Percentiles rank a stretch among this genome's conserved stretches.
phyloP scores from a whole-genome alignment of 2,797 vertebrate genomes.

The Lycodopsis pacificus region DNA sequence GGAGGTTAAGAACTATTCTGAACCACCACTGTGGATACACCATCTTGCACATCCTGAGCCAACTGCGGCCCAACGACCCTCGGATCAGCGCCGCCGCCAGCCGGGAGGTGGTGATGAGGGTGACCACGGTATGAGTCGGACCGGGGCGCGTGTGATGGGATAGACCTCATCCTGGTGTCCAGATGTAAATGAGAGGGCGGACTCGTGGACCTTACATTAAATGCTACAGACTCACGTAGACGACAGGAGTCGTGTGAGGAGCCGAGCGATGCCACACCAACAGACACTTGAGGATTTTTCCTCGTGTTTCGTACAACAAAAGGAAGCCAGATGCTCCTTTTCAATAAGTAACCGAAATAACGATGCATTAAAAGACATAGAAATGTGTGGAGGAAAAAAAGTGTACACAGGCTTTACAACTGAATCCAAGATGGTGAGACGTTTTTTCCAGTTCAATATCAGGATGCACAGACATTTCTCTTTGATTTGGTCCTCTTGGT shows the following conservation, averaged over 20 bases:
- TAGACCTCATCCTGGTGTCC: constrained; percentile 7
- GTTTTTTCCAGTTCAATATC: constrained; percentile 76
- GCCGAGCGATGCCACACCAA: constrained; percentile 46
- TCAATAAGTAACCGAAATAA: constrained; percentile 71
- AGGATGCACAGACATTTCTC: constrained; percentile 79
- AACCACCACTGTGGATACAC: constrained; percentile 97
- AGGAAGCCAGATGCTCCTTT: constrained; percentile 73
- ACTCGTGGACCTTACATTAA: constrained; percentile 41
- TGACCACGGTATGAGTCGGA: constrained; percentile 91
- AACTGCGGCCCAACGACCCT: constrained; percentile 90
- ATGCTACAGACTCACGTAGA: constrained; percentile 37
- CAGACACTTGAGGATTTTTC: constrained; percentile 63
- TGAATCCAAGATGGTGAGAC: constrained; percentile 61
- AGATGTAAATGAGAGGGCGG: constrained; percentile 41
- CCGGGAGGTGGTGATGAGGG: constrained; percentile 95
- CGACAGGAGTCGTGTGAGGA: constrained; percentile 34
- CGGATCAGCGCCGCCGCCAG: constrained; percentile 87
- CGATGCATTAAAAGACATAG: constrained; percentile 63
- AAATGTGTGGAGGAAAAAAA: constrained; percentile 26
- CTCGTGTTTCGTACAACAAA: constrained; percentile 72
- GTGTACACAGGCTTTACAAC: constrained; percentile 74
- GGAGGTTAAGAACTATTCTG: constrained; percentile 94
- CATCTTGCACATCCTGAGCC: constrained; percentile 94
- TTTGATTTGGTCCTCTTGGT: constrained; percentile 71
- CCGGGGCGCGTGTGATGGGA: neutral